phyloP scores from a whole-genome alignment of 2,888 invertebrate species.

The Polyploca ridens region DNA sequence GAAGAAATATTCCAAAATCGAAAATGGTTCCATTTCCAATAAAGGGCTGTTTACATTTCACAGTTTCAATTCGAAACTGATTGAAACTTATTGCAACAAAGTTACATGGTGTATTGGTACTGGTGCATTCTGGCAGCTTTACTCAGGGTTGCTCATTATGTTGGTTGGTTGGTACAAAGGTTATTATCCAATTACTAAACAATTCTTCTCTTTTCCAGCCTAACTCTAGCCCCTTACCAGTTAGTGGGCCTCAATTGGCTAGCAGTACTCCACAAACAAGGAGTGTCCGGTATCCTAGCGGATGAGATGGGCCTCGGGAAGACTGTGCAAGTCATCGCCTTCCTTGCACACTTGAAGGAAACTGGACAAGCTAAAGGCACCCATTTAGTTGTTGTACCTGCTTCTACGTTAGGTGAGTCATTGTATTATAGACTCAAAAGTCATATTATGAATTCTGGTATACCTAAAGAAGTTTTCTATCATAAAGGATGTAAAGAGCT shows the following conservation, averaged over 20 bases:
- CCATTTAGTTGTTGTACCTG: constrained; percentile 97
- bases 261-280: constrained; percentile 93
- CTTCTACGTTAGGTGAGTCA: constrained; percentile 93
- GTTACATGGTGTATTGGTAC: too few species aligned
- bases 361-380: constrained; percentile 89
- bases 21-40: too few species aligned
- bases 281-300: constrained; percentile 96
- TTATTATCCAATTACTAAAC: too few species aligned
- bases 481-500: too few species aligned
- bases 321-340: constrained; percentile 97
- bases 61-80: too few species aligned
- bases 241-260: constrained; percentile 97
- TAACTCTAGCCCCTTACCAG: constrained; percentile 93
- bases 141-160: too few species aligned
- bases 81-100: too few species aligned
- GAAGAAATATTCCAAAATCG: too few species aligned
- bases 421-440: constrained; percentile 22
- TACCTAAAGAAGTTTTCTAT: too few species aligned
- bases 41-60: too few species aligned
- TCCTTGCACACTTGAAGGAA: constrained; percentile 95
- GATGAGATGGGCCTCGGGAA: constrained; percentile 99
- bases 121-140: too few species aligned
- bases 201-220: constrained; percentile 69
- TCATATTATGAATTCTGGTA: neutral
- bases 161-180: too few species aligned